Evolutionary conservation across 2,888 invertebrate species (phyloP), one percentile per base, ranked within the genome.

Genomic region (Ypsolopha sequella): DNA sequence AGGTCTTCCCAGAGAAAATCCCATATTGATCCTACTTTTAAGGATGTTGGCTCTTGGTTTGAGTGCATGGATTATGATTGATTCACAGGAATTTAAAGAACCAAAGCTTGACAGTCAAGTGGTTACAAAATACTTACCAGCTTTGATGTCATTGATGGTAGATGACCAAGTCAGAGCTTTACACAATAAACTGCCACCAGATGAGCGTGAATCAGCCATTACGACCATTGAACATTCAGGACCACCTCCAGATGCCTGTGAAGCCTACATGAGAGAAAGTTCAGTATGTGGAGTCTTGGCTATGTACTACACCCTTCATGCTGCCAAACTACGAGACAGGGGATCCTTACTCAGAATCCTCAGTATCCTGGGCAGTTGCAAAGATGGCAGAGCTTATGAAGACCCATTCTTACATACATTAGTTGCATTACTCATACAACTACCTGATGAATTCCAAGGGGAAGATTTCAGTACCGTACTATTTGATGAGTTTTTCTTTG

Each of bases 1-100:
- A 80, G 90, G 91, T 6, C 87, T 97, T 68, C 96, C 98, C n/a
- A 74, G 90, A 88, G 96, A 98, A 62, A 97, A 97, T 73, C 91
- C 94, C 52, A 95, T 98, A 59, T 85, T 98, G 54, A 94, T 97
- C 59, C 80, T 98, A 33, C 79, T 98, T 54, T 79, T 98, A 52
- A 89, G 98, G 69, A 97, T 98, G 97, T 82, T 98, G 58, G 94
- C 96, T 0, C 82, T 98, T 44, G 98, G 98, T 0, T 80, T 98
- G 43, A 95, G 96, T 73, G 96, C 97, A 6, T 98, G 98, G 97
- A 93, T 95, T 36, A 98, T 98, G 95, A 97, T 98, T 58, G 96
- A 97, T 73, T 95, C 96, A 1, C 93, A 95, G 84, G 95, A 95
- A 61, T 98, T 97, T 66, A 96, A 96, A 69, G 98, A 98, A 74